phyloP scores from a whole-genome alignment of 2,113 vertebrate genomes.

The Xiphorhynchus elegans region DNA sequence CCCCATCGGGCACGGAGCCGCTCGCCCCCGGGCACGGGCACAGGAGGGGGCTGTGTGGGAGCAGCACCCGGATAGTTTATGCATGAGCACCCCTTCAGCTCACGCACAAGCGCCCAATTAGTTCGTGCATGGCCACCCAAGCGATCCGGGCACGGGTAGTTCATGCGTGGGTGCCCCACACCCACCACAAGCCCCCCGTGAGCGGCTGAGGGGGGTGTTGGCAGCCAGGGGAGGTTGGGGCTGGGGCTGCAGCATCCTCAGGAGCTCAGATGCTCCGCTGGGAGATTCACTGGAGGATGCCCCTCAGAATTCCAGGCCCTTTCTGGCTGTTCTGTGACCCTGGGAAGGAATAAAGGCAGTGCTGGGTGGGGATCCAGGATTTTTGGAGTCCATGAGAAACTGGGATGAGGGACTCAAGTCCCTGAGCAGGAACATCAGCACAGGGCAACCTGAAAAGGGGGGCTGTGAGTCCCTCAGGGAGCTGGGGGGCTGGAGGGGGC shows the following conservation, averaged over 20 bases:
- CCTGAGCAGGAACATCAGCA: rapidly evolving
- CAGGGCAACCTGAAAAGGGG: not conserved
- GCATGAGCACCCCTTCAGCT: not conserved
- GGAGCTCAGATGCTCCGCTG: not conserved
- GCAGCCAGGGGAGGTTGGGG: not conserved
- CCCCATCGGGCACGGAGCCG: rapidly evolving
- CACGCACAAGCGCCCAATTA: not conserved
- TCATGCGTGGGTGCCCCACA: not conserved
- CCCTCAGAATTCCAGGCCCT: rapidly evolving
- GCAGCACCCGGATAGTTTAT: not conserved
- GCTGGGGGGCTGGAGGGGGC: too few relatives aligned
- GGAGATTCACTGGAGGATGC: rapidly evolving
- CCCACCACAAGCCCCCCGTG: not conserved
- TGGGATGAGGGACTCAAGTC: rapidly evolving
- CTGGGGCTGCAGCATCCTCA: not conserved
- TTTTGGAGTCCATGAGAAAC: rapidly evolving
- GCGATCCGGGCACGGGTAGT: not conserved
- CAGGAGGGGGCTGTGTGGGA: rapidly evolving
- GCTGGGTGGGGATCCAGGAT: not conserved
- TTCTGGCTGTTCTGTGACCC: rapidly evolving
- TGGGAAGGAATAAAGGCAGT: not conserved
- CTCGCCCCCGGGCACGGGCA: rapidly evolving
- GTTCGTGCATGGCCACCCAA: not conserved
- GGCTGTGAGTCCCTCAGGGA: not conserved
- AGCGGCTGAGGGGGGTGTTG: rapidly evolving